These are phyloP conservation scores for Hippasteria phrygiana DNA, from an alignment of 53 echinoderm and acorn worm genomes.

Conservation along the genomic window DNA sequence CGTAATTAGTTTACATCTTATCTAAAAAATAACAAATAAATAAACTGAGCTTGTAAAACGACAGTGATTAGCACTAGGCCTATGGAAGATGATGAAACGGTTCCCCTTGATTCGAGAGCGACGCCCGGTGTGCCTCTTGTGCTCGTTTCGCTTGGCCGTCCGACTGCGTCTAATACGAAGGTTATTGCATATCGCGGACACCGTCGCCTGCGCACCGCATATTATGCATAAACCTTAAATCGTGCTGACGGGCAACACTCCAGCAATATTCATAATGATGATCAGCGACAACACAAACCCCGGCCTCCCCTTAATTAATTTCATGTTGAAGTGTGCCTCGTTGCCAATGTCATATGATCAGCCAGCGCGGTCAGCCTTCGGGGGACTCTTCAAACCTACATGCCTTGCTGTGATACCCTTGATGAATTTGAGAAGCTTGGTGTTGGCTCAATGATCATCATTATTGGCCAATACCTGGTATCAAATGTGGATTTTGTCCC, in stretches of 20 bases:
- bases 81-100: too few relatives aligned
- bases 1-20: too few relatives aligned
- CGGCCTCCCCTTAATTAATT: conserved; percentile 15
- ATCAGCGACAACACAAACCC: not conserved
- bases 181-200: not conserved
- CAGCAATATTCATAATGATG: conserved; percentile 32
- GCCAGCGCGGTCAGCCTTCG: not conserved
- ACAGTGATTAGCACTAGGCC: too few relatives aligned
- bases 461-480: too few relatives aligned
- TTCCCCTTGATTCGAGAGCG: too few relatives aligned
- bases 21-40: too few relatives aligned
- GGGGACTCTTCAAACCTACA: conserved; percentile 3
- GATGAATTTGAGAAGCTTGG: not conserved
- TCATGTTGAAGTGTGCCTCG: conserved; percentile 23
- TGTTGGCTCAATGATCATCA: too few relatives aligned
- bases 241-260: not conserved
- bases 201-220: not conserved
- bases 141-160: not conserved
- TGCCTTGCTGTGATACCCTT: not conserved
- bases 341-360: not conserved
- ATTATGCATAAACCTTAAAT: not conserved
- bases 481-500: too few relatives aligned
- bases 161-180: conserved; percentile 6
- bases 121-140: not conserved
- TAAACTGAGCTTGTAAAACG: too few relatives aligned